Base-by-base conservation (phyloP, 2,113 vertebrate genomes). In the Mohoua ochrocephala region DNA sequence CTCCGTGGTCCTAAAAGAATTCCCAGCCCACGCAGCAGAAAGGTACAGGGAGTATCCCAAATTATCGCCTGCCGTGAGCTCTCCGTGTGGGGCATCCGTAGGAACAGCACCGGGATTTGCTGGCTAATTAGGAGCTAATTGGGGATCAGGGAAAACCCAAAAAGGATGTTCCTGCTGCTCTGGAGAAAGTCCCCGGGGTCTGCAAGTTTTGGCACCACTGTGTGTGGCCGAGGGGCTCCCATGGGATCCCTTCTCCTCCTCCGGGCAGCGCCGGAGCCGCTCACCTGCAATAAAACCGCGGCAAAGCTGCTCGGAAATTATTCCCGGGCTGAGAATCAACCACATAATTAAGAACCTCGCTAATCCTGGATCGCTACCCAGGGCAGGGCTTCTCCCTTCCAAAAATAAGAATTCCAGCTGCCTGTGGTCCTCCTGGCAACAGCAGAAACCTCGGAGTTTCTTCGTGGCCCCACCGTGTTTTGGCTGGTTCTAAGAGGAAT, bases 401-500 rank as follows among this genome's bases (percentile, higher is more conserved):
- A 39, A 88, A 95, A 93, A 92, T 71, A 59, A 81, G 41, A 27
- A 64, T 71, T 78, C 75, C 44, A 21, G 1, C 50, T 27, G 35
- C 14, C 8, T 19, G 45, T 59, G 31, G 20, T 26, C 19, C 22
- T 44, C 31, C 24, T 19, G 8, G 4, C 7, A 15, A 5, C 3
- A 24, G 64, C 44, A 15, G 22, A 64, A 74, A 28, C 3, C 4
- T 30, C 10, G 54, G 88, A 11, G 30, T 22, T 28, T 37, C 54
- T 10, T n/a, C n/a, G 4, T 3, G 1, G 1, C 14, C 39, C 13
- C 11, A 2, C 4, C 0, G 0, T 9, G 9, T n/a, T 53, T 7
- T 17, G 33, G 2, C 1, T 5, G 17, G 24, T 22, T 57, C 33
- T 7, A 13, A 15, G 20, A 41, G 33, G 50, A 91, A 44, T 0